A percentile compares a stretch with the other conserved stretches of the same genome.
Conservation (phyloP, 2,113 vertebrate species). For the Emydocephalus ijimae region DNA sequence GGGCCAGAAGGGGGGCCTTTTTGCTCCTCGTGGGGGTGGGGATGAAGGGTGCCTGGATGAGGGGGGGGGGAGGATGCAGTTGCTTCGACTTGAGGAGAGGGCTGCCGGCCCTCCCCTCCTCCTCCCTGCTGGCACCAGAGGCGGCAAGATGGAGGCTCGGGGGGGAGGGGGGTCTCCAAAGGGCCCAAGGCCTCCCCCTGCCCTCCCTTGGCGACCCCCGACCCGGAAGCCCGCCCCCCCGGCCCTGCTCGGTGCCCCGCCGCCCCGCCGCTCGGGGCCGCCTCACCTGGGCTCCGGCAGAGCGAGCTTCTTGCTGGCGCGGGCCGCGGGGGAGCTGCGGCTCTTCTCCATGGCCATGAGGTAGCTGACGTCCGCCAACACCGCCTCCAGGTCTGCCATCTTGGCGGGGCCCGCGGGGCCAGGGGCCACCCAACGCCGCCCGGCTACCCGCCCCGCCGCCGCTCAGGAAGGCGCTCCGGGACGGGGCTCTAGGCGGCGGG, state of each 20-base stretch:
- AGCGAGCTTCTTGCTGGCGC: neutral
- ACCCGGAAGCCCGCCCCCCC: too few species aligned
- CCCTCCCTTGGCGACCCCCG: too few species aligned
- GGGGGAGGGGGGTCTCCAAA: neutral
- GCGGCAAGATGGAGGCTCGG: too few species aligned
- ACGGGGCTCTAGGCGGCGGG: neutral
- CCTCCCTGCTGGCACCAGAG: too few species aligned
- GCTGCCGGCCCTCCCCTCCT: too few species aligned
- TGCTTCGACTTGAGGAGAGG: too few species aligned
- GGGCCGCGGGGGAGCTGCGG: neutral
- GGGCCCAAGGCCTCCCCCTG: too few species aligned
- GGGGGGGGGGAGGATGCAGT: too few species aligned
- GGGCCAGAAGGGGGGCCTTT: neutral
- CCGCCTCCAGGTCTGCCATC: neutral
- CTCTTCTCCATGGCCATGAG: neutral
- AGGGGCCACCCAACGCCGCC: neutral
- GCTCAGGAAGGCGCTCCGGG: too few species aligned
- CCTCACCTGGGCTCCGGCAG: neutral
- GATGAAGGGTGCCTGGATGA: too few species aligned
- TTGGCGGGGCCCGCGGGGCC: neutral
- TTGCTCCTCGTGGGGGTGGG: neutral
- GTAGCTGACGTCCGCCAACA: neutral
- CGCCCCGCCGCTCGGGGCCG: too few species aligned
- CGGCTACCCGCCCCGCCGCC: neutral
- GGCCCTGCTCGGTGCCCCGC: too few species aligned